Base-by-base conservation (phyloP, 2,888 invertebrate genomes). In the Aspidapion aeneum region DNA sequence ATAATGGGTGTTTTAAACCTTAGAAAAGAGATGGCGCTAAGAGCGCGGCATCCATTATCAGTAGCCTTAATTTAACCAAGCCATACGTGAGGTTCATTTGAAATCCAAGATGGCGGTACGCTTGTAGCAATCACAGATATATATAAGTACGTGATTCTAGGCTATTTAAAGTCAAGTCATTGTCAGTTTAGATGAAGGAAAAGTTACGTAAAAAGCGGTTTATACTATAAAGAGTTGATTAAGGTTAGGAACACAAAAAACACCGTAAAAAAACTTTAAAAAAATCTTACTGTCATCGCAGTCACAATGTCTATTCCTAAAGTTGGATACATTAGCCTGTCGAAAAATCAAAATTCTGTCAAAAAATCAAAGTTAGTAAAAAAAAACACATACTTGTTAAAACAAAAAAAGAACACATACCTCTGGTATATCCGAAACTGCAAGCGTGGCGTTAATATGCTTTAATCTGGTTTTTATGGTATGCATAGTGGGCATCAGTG, bases 361-460 rank as follows among this genome's bases (percentile, higher is more conserved):
- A 35, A 35, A 19, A 52, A 52, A 52, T 52, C 52, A 52, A n/a
- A 17, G n/a, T 19, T 52, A 17, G 52, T 9, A 52, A 18, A 17
- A 52, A 52, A 17, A 52, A 17, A 52, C 35, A 35, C 5, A 3
- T 7, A 12, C 5, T 35, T 35, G 12, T 35, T 7, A 7, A 35
- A 35, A 7, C 35, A 35, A 35, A 35, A 12, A 12, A 35, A 35
- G 3, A 12, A 35, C 35, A 65, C 72, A 80, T 82, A 90, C 91
- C 85, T 94, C 93, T 67, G 92, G 89, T 60, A 90, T 84, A 74
- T 92, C 91, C 0, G 93, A 91, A 64, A 95, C 85, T 1, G 94
- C 90, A 79, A 96, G 95, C 1, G 94, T 92, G 1, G 96, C 94
- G 75, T 94, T 95, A 67, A 94, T 85, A 1, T 93, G 92, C 72